Evolutionary conservation across 2,888 invertebrate species (phyloP), one percentile per base, ranked within the genome.

Genomic region (Caenorhabditis virilis): DNA sequence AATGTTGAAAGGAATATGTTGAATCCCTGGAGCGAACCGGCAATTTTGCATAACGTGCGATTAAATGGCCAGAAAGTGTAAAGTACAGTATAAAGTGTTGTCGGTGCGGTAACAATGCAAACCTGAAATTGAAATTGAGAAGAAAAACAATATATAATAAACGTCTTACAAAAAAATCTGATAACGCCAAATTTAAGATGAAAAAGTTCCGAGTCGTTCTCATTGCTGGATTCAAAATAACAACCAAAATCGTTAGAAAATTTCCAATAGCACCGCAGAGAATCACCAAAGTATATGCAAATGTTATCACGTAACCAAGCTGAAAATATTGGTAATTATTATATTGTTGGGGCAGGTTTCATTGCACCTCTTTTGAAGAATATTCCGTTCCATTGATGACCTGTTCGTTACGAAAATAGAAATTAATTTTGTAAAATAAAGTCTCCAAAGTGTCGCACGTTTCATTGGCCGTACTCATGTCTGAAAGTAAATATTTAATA

Each of bases 1-100:
- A 94, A 91, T 1, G 93, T 93, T 0, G 93, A 93, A 0, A 94
- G 92, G 84, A 92, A 94, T 75, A 93, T 91, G 79, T 92, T 93
- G 67, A 91, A 79, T 1, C 78, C 93, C 83, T 93, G 92, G 46
- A 92, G 88, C 64, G 90, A 90, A 0, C 91, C 91, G 71, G 91
- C 90, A 71, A 91, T 88, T 84, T 93, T 93, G 85, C 94, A 94
- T 53, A 88, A 88, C 85, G 90, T 88, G 78, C 89, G 88, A 13
- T 93, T 92, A 39, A 93, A 86, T 0, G 91, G 91, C 91, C 93
- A 94, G 84, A 90, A 91, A 83, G 90, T 90, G 47, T 90, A 89
- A 47, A 92, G 86, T 39, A 92, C 89, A 83, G 92, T 91, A 88
- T 92, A 89, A 55, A 94, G 85, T 11, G 93, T 93, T 52, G 93